These are phyloP conservation scores for Pseudeuparius sepicola DNA, from an alignment of 2,888 invertebrate species.

Conservation along the genomic window DNA sequence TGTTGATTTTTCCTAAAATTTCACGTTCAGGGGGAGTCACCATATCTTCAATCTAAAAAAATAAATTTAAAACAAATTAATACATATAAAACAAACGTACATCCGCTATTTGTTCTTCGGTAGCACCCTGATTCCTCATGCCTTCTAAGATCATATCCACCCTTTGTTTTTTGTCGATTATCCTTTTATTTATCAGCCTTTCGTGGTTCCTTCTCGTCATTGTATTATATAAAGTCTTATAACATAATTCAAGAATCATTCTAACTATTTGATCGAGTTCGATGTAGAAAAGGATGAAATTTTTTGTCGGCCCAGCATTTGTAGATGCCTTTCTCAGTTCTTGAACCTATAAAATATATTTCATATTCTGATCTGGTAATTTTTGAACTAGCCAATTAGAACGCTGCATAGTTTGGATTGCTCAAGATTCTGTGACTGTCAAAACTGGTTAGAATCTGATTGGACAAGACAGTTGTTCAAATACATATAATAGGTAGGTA, in stretches of 20 bases:
- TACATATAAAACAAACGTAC: slow-evolving; percentile 42
- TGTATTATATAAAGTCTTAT: slow-evolving; percentile 60
- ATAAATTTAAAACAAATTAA: slow-evolving; percentile 15
- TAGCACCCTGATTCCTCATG: slow-evolving; percentile 67
- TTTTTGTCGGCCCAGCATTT: slow-evolving; percentile 59
- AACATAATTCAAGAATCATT: slow-evolving; percentile 50
- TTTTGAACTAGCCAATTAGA: too few relatives aligned
- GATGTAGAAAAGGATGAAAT: slow-evolving; percentile 67
- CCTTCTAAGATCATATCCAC: slow-evolving; percentile 73
- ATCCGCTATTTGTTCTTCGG: slow-evolving; percentile 70
- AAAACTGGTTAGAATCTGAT: too few relatives aligned
- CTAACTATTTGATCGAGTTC: slow-evolving; percentile 58
- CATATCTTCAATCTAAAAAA: slow-evolving; percentile 67
- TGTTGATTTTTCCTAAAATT: slow-evolving; percentile 63
- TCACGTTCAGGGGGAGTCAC: slow-evolving; percentile 77
- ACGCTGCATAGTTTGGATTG: too few relatives aligned
- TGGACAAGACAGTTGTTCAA: too few relatives aligned
- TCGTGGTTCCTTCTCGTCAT: slow-evolving; percentile 57
- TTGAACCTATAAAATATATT: too few relatives aligned
- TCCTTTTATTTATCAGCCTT: slow-evolving; percentile 58
- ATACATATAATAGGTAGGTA: too few relatives aligned
- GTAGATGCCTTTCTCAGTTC: slow-evolving; percentile 45
- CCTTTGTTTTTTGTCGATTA: slow-evolving; percentile 79
- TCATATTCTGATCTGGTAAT: too few relatives aligned
- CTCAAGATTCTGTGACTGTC: too few relatives aligned